Evolutionary conservation across 2,888 invertebrate genomes (phyloP), one percentile per base, ranked within the genome.

Genomic region (Tiliacea aurago): DNA sequence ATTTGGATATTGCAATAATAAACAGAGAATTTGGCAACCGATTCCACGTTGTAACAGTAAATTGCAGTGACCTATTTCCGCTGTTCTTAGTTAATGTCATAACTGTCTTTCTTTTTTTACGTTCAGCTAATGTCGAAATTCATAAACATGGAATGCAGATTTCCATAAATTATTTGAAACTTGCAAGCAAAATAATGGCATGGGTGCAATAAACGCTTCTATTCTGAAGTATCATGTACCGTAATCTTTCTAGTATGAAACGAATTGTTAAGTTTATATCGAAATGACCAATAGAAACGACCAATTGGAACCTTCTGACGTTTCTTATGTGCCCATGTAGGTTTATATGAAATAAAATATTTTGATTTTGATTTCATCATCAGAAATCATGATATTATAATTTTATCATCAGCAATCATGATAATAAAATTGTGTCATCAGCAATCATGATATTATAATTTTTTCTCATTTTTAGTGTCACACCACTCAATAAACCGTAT

Each of bases 1-100:
- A 81, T 81, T 78, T 81, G 67, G 67, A 64, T 73, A 82, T 81
- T 73, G 70, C 67, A 61, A 37, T 69, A 58, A 72, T 70, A 81
- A 80, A 73, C 51, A 20, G 41, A 53, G 37, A 64, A 78, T 82
- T 82, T 81, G 83, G 81, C 83, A 73, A 78, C 67, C 9, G 49
- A 53, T 70, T 43, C 23, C 7, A 45, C 15, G 33, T 51, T 41
- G 68, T 69, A 45, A 45, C 13, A 23, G 33, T 11, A 53, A 77
- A 77, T 67, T 43, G 53, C 55, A 43, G n/a, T 73, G 80, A 70
- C 81, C 81, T 43, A 11, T 65, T 78, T 82, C 68, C 11, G 9
- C 37, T 55, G 41, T 51, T 63, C 15, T 53, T 70, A 55, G 28
- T 81, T 61, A 53, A 55, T 13, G 10, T 53, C n/a, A 10, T 1